Evolutionary conservation across 2,797 vertebrate genomes (phyloP), one percentile per base, ranked within the genome.

Genomic region (Rhynchonycteris naso): DNA sequence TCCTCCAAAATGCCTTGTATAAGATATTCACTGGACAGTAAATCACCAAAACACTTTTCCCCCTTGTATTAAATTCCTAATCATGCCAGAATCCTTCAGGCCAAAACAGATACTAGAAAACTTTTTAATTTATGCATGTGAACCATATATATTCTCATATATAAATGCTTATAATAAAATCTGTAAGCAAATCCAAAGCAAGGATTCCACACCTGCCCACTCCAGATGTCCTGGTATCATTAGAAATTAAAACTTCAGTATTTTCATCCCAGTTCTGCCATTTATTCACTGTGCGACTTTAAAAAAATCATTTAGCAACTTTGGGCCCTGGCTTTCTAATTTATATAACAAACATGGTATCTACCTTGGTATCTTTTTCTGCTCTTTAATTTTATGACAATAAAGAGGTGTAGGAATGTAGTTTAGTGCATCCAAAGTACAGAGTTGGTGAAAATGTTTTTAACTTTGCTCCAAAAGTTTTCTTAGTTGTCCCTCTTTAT

Each of bases 391-490:
- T 85, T 69, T 54, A 47, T 15, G 63, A 61, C 13, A 19, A n/a
- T 30, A 28, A 66, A 8, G 16, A 87, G 28, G 58, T 33, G 66
- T 4, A 61, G 52, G 26, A 10, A 38, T 3, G 68, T 54, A 47
- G 50, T 61, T 75, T 33, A 72, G 22, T 4, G 2, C 52, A 74
- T 65, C 30, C 15, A 87, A 94, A 89, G 76, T 12, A 5, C 61
- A 79, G 52, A 47, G 22, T 50, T 50, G 28, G 47, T 65, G 47
- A 82, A 52, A 43, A 66, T 21, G 65, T 75, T 74, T 93, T 90
- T n/a, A 69, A 84, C 71, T 91, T 78, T 72, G 54, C 86, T 86
- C 65, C 69, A 66, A 92, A 96, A 76, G 75, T 89, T 94, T 52
- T 89, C 69, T 21, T 24, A 15, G n/a, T 47, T 35, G 30, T 79